Evolutionary conservation across 2,797 vertebrate species (phyloP), one percentile per base, ranked within the genome.

Genomic region (Taeniopygia guttata): DNA sequence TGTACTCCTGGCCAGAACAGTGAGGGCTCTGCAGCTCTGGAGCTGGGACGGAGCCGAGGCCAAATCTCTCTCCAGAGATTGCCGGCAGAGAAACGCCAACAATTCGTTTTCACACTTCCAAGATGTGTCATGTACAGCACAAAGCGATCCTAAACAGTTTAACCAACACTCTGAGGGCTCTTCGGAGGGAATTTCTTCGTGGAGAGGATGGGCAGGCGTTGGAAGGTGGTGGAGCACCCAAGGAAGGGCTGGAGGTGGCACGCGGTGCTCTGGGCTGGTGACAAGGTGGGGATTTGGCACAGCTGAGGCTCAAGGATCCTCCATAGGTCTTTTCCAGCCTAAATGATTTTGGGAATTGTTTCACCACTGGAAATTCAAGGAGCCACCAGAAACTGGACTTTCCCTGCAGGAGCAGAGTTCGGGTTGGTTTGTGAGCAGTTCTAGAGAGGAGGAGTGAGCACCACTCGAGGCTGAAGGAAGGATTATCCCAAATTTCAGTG

Each of bases 1-100:
- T 96, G 96, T 96, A 94, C 94, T 96, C 81, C 56, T 68, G 19
- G 96, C 96, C 97, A 97, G 66, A 95, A 96, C 95, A 97, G 93
- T 93, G 96, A 96, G 86, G 81, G 89, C 88, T 97, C 93, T 59
- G 20, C 89, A 94, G 87, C 90, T 85, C 55, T 5, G 74, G 84
- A 14, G 93, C 55, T 97, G 96, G 40, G 84, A 59, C 2, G 9
- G 43, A 64, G 43, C 69, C 34, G 21, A 78, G 82, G 74, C 52
- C 87, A 73, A 84, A 85, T 63, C 90, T 21, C 49, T 84, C 68
- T 91, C 89, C 92, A 90, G 89, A 55, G 78, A 93, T 83, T 68
- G 76, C 83, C 92, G 80, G 56, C 56, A 38, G 20, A 95, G 68
- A 84, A 94, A 89, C 22, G 76, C 89, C 91, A 90, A 5, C 93